These are phyloP conservation scores for Pseudococcus longispinus DNA, from an alignment of 2,888 invertebrate genomes.

Conservation along the genomic window DNA sequence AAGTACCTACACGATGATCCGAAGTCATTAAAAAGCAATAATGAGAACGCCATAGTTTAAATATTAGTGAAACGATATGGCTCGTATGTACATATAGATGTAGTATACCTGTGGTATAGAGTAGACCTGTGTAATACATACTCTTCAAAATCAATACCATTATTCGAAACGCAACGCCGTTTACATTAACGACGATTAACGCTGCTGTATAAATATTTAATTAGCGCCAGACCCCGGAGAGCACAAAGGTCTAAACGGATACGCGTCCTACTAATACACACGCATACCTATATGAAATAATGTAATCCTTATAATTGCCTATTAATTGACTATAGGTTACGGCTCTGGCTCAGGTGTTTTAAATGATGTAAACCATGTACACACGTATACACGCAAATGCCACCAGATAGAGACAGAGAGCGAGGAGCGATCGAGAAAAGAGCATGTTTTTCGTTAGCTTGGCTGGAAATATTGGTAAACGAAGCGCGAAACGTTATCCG, in stretches of 20 bases:
- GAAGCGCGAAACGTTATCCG: conserved; percentile 19
- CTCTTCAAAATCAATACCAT: conserved; percentile 7
- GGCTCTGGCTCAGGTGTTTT: not conserved
- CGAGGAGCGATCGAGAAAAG: too few species aligned
- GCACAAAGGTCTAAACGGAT: conserved; percentile 24
- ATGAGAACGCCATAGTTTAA: not conserved
- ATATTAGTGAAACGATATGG: not conserved
- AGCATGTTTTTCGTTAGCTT: not conserved
- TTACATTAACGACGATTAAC: conserved; percentile 16
- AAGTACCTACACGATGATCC: not conserved
- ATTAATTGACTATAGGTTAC: conserved; percentile 14
- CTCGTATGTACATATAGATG: not conserved
- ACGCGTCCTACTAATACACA: not conserved
- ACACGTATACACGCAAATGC: not conserved
- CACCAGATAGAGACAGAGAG: too few species aligned
- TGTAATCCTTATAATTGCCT: conserved; percentile 28
- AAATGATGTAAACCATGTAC: not conserved
- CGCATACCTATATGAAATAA: not conserved
- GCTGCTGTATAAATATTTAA: conserved; percentile 4
- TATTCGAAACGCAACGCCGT: not conserved
- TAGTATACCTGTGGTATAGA: not conserved
- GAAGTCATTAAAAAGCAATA: conserved; percentile 13
- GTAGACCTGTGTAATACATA: not conserved
- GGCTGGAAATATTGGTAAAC: conserved; percentile 24
- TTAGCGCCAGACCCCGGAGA: conserved; percentile 6